Conservation (phyloP, 1,140 invertebrate genomes). For the Carcinoscorpius rotundicauda region DNA sequence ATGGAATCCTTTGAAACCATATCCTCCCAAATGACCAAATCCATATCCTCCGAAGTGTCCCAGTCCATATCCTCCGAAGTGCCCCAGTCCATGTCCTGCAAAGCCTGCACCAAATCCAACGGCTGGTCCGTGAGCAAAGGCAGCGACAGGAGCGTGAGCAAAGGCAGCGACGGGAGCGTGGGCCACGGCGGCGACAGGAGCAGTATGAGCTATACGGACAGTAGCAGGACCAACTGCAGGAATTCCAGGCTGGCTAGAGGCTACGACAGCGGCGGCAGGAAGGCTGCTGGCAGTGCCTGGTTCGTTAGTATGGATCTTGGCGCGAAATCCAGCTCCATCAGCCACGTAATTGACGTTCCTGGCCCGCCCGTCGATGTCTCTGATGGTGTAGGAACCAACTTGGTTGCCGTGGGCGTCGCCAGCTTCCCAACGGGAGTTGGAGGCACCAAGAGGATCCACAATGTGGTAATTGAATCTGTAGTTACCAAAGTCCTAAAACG, state of each 20-base stretch:
- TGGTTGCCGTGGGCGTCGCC: conserved; percentile 21
- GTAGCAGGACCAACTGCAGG: not conserved
- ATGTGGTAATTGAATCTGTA: conserved; percentile 23
- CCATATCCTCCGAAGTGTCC: too few relatives aligned
- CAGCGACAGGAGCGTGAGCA: too few relatives aligned
- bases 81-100: too few relatives aligned
- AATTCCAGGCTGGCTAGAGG: too few relatives aligned
- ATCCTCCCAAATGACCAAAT: too few relatives aligned
- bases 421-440: conserved; percentile 20
- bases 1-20: too few relatives aligned
- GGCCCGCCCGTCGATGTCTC: conserved; percentile 14
- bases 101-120: too few relatives aligned
- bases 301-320: not conserved
- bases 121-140: too few relatives aligned
- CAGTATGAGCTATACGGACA: not conserved
- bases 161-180: too few relatives aligned
- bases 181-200: not conserved
- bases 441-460: conserved; percentile 16
- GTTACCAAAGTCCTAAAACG: conserved; percentile 16
- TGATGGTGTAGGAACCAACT: conserved; percentile 17
- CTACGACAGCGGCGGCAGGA: not conserved
- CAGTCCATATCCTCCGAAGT: too few relatives aligned
- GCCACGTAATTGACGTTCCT: conserved; percentile 19
- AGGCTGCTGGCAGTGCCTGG: not conserved
- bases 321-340: not conserved